These are phyloP conservation scores for Sesia bembeciformis DNA, from an alignment of 2,888 invertebrate genomes.

Conservation along the genomic window DNA sequence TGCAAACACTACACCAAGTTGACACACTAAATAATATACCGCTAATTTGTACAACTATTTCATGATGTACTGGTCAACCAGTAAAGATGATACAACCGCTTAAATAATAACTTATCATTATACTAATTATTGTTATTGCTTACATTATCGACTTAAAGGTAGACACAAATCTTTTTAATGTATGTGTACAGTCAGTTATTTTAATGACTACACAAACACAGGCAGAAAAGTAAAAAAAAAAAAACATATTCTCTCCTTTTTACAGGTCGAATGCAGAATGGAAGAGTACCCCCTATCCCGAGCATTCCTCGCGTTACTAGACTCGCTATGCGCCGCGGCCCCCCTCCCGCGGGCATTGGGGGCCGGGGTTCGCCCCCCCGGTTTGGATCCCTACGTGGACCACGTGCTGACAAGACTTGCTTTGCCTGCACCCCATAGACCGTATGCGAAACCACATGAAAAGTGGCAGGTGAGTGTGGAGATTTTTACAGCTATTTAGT, in stretches of 20 bases:
- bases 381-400: slow-evolving; percentile 91
- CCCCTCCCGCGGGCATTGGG: slow-evolving; percentile 85
- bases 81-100: neutral
- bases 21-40: too few species aligned
- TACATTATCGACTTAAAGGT: too few species aligned
- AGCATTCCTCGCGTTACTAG: slow-evolving; percentile 84
- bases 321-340: slow-evolving; percentile 81
- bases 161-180: too few species aligned
- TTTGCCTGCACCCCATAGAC: slow-evolving; percentile 84
- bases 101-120: too few species aligned
- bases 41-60: too few species aligned
- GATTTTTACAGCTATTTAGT: too few species aligned
- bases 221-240: too few species aligned
- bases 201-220: too few species aligned
- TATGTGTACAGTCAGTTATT: too few species aligned
- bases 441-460: slow-evolving; percentile 86
- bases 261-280: slow-evolving; percentile 84
- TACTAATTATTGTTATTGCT: too few species aligned
- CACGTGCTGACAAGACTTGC: slow-evolving; percentile 87
- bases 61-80: too few species aligned
- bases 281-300: slow-evolving; percentile 93
- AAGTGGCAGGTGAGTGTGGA: slow-evolving; percentile 72
- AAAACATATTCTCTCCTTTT: neutral
- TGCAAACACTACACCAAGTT: too few species aligned
- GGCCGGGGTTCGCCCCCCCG: slow-evolving; percentile 85